Conservation (phyloP, 2,113 vertebrate genomes). For the Upupa epops region DNA sequence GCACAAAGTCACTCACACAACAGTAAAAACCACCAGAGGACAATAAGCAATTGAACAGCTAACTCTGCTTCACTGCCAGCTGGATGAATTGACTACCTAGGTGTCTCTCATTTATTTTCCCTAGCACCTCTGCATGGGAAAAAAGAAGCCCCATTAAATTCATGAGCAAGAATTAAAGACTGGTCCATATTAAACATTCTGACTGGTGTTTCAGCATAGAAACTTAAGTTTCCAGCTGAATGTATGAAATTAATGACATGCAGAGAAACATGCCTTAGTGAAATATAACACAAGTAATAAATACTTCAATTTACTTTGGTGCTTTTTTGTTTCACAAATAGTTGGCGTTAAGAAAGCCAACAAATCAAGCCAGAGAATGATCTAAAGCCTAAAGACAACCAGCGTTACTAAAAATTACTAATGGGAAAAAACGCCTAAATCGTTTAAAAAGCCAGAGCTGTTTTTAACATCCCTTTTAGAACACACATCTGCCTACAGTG, state of each 20-base stretch:
- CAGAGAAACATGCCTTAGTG: background rate
- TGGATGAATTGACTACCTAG: background rate
- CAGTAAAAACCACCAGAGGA: background rate
- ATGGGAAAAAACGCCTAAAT: background rate
- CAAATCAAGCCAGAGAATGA: slow-evolving; percentile 29
- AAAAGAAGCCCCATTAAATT: background rate
- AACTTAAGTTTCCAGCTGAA: background rate
- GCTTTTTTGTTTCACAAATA: slow-evolving; percentile 1
- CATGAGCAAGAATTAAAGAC: background rate
- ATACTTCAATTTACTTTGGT: background rate
- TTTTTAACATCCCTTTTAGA: background rate
- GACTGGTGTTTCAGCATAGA: background rate
- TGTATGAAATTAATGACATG: background rate
- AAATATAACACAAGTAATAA: background rate
- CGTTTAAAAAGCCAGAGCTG: background rate
- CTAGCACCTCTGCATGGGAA: background rate
- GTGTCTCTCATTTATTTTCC: background rate
- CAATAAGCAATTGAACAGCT: background rate
- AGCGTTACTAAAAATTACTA: background rate
- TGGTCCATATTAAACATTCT: background rate
- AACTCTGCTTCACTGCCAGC: background rate
- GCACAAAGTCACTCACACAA: background rate
- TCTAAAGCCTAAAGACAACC: background rate
- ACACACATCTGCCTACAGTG: background rate
- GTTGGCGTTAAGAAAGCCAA: background rate